Conservation (phyloP, 2,888 invertebrate genomes). For the Meteorus cinctellus region DNA sequence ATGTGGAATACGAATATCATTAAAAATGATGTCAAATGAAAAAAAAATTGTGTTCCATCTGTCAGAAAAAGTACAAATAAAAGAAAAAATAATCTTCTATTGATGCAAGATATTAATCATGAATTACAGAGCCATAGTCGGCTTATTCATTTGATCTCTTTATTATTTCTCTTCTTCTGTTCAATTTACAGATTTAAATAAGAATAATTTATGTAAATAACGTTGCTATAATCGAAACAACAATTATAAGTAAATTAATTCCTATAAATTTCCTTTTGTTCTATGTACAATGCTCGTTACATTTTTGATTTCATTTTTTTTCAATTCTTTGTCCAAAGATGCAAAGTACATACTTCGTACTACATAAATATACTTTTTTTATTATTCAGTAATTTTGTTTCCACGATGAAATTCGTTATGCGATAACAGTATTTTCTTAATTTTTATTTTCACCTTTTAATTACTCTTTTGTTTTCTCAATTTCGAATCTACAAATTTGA, state of each 20-base stretch:
- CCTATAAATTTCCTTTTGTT: conserved; percentile 46
- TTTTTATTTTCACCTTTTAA: neutral
- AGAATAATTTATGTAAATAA: conserved; percentile 63
- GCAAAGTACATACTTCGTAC: conserved; percentile 47
- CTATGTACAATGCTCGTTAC: conserved; percentile 55
- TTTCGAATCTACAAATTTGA: conserved; percentile 21
- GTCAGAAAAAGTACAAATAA: conserved; percentile 10
- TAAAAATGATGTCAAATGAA: conserved; percentile 24
- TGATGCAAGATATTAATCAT: neutral
- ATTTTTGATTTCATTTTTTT: conserved; percentile 24
- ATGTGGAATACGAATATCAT: conserved; percentile 54
- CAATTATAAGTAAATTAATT: conserved; percentile 57
- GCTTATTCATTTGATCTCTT: conserved; percentile 41
- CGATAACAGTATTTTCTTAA: conserved; percentile 50
- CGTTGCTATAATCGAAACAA: conserved; percentile 63
- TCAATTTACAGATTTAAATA: conserved; percentile 54
- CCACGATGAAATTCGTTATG: conserved; percentile 52
- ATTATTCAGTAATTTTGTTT: conserved; percentile 35
- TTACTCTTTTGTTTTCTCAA: neutral
- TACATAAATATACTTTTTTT: conserved; percentile 32
- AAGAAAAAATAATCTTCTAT: conserved; percentile 17
- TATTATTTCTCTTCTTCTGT: conserved; percentile 34
- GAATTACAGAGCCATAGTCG: conserved; percentile 36
- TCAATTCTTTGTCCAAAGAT: conserved; percentile 46
- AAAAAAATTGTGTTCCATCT: neutral